These are phyloP conservation scores for Pasiphila rectangulata DNA, from an alignment of 2,888 invertebrate species.

Conservation along the genomic window DNA sequence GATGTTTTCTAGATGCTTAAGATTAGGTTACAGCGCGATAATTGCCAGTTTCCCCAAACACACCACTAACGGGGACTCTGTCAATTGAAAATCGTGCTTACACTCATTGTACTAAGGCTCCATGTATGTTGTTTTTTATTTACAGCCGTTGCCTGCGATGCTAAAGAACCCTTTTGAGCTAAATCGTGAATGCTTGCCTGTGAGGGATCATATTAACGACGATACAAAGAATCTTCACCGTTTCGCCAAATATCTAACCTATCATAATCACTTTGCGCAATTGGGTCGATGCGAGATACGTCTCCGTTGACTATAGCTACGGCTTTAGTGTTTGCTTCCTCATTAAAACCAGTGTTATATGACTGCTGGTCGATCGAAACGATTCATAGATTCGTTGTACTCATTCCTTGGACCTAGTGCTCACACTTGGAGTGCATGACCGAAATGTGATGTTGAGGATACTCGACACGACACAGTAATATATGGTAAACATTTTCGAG, in stretches of 20 bases:
- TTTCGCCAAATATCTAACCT: conserved; percentile 74
- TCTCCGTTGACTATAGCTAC: conserved; percentile 46
- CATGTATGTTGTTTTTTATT: conserved; percentile 82
- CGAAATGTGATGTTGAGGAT: conserved; percentile 61
- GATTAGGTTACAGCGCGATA: conserved; percentile 59
- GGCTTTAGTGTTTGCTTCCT: conserved; percentile 74
- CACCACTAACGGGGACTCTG: conserved; percentile 39
- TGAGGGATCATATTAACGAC: conserved; percentile 81
- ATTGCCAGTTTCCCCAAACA: conserved; percentile 56
- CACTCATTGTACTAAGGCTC: conserved; percentile 76
- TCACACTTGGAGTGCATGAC: conserved; percentile 73
- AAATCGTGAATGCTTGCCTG: conserved; percentile 81
- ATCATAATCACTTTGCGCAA: conserved; percentile 74
- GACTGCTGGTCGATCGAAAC: conserved; percentile 60
- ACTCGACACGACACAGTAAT: conserved; percentile 67
- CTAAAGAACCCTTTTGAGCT: conserved; percentile 81
- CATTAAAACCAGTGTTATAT: conserved; percentile 69
- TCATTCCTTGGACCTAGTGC: conserved; percentile 73
- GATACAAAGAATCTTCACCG: conserved; percentile 76
- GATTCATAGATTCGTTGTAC: conserved; percentile 48
- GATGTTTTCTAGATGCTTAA: conserved; percentile 69
- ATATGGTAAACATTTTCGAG: conserved; percentile 73
- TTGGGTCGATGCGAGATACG: conserved; percentile 47
- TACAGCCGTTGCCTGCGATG: conserved; percentile 81
- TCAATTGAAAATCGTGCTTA: conserved; percentile 64